These are phyloP conservation scores for Crotophaga sulcirostris DNA, from an alignment of 2,113 vertebrate genomes.

Conservation along the genomic window DNA sequence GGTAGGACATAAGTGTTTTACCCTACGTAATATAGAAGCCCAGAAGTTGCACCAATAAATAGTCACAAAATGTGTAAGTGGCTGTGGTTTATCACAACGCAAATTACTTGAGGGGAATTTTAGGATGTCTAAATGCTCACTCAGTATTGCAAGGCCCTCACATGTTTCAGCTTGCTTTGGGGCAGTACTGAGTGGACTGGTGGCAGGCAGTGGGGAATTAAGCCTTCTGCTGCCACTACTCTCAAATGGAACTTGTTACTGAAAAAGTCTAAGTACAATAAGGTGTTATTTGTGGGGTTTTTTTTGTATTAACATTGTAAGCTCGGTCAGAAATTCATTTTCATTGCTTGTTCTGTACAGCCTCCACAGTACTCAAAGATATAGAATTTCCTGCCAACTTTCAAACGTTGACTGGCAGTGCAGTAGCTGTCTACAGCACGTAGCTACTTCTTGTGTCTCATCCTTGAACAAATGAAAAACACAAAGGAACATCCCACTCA, in stretches of 20 bases:
- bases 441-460: neutral
- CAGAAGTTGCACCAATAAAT: neutral
- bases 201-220: neutral
- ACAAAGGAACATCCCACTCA: neutral
- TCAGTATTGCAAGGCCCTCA: neutral
- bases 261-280: neutral
- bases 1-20: neutral
- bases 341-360: neutral
- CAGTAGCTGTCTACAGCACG: neutral
- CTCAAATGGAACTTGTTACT: neutral
- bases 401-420: neutral
- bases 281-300: neutral
- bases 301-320: neutral
- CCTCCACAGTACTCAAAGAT: neutral
- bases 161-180: neutral
- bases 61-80: neutral
- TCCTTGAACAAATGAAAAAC: neutral
- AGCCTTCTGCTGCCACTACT: neutral
- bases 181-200: neutral
- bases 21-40: neutral
- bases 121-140: accelerated
- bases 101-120: too few relatives aligned
- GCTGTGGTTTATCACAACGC: neutral
- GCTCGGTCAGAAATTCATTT: neutral
- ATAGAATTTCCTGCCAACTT: neutral